These are phyloP conservation scores for Nemotelus pantherinus DNA, from an alignment of 2,888 invertebrate species.

Conservation along the genomic window DNA sequence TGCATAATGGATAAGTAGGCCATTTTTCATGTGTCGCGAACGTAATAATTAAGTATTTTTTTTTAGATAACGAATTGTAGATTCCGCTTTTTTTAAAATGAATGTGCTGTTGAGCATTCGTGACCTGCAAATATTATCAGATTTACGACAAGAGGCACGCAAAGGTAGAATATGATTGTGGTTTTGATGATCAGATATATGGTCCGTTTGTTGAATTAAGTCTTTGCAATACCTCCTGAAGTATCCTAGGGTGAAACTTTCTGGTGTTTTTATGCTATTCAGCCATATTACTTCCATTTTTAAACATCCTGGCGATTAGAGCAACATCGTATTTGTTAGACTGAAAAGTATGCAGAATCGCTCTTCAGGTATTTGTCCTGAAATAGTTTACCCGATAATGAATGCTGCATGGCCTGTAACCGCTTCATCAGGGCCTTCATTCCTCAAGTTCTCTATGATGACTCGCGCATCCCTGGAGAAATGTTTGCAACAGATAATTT, in stretches of 20 bases:
- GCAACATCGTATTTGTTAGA: too few relatives aligned
- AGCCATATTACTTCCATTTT: too few relatives aligned
- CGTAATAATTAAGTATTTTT: constrained; percentile 36
- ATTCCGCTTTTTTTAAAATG: not conserved
- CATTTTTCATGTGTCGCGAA: constrained; percentile 1
- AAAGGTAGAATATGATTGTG: not conserved
- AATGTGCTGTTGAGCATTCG: constrained; percentile 19
- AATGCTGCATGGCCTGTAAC: constrained; percentile 27
- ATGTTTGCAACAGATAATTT: constrained; percentile 20
- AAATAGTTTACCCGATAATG: not conserved
- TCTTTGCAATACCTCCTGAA: too few relatives aligned
- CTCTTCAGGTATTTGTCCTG: too few relatives aligned
- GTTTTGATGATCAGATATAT: too few relatives aligned
- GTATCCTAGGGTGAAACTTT: too few relatives aligned
- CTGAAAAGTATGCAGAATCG: too few relatives aligned
- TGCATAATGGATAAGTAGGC: not conserved
- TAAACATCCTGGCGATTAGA: too few relatives aligned
- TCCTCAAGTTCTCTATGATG: constrained; percentile 10
- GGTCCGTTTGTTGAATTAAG: too few relatives aligned
- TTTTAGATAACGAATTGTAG: not conserved
- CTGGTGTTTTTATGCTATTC: too few relatives aligned
- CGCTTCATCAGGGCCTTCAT: constrained; percentile 38
- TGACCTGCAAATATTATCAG: not conserved
- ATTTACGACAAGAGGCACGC: constrained; percentile 12
- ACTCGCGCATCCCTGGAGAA: constrained; percentile 8